Base-by-base conservation (phyloP, 2,888 invertebrate genomes). In the Drosophila merina region DNA sequence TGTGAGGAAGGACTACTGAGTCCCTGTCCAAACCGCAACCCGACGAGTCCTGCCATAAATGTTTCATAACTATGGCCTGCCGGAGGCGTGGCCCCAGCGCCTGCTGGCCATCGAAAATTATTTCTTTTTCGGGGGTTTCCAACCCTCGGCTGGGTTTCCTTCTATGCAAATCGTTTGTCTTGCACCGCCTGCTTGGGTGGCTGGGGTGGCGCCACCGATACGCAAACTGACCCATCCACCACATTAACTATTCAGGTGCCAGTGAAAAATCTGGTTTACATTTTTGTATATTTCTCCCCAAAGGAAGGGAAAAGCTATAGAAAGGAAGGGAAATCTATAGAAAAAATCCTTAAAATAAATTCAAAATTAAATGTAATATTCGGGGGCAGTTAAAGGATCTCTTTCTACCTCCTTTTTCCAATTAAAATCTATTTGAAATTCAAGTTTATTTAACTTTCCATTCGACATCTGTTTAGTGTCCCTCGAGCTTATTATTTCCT, bases 41-140 rank as follows among this genome's bases (percentile, higher is more conserved):
- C 20, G 9, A 42, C 77, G 70, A 60, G 64, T 70, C 77, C 59
- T 59, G 67, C 64, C 86, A 86, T 86, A 81, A 81, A 86, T 81
- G 81, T 86, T 86, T 86, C 86, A 81, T 86, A 81, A 86, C 75
- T 79, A 76, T 75, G 63, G 60, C 10, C 20, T 20, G 4, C 7
- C 25, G 26, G 57, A 26, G 31, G 10, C 60, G 26, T 20, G 6
- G 50, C 36, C 5, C n/a, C 36, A 36, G 36, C 62, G 73, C 69
- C 75, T 49, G 40, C 38, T 57, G 72, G 69, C 58, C 60, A 74
- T 57, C 63, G 57, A 54, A 85, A 82, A 73, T 79, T 71, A 79
- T 76, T 36, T n/a, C 10, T 28, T 28, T 28, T 28, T 28, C 36
- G 55, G 59, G 64, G 60, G 64, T 26, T 26, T 7, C 12, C 25